Evolutionary conservation across 2,888 invertebrate species (phyloP), one percentile per base, ranked within the genome.

Genomic region (Melanargia galathea): DNA sequence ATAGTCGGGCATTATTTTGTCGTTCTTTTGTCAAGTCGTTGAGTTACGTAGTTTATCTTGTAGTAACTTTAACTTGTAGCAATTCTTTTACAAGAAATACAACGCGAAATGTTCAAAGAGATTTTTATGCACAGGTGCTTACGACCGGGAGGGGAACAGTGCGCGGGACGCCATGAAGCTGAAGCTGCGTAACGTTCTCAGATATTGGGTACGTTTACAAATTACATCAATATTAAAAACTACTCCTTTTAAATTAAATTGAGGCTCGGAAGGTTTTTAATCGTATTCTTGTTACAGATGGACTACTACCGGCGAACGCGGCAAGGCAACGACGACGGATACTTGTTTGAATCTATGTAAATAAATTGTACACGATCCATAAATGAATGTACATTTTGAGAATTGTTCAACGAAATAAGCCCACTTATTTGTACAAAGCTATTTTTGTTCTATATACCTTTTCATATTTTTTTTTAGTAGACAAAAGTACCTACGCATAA

Each of bases 241-340:
- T n/a, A n/a, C n/a, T n/a, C n/a, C n/a, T n/a, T 30, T 30, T 30
- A 30, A 30, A 5, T 30, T 3, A 30, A 30, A 35, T 35, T 35
- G 13, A 2, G 13, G 2, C 13, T 35, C 4, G 1, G 4, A 35
- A 35, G 13, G 13, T 13, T 11, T 30, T 45, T 11, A 11, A 57
- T 58, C 52, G 18, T 16, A 8, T 10, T 51, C 10, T 30, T 45
- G 38, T 70, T 69, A 4, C 81, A 90, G 90, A 83, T 90, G 87
- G 89, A 90, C 54, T 89, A 81, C 77, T 86, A 87, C 81, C 84
- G 90, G 73, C 86, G 89, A 68, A 83, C 86, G 64, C 85, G 86
- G 70, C 81, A 20, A 18, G 13, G 13, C 69, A 74, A 76, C 61
- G 89, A 90, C 43, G 89, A 90, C 30, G 83, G 82, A 30, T 85